Evolutionary conservation across 2,888 invertebrate genomes (phyloP).

Genomic region (Podotricha telesiphe): DNA sequence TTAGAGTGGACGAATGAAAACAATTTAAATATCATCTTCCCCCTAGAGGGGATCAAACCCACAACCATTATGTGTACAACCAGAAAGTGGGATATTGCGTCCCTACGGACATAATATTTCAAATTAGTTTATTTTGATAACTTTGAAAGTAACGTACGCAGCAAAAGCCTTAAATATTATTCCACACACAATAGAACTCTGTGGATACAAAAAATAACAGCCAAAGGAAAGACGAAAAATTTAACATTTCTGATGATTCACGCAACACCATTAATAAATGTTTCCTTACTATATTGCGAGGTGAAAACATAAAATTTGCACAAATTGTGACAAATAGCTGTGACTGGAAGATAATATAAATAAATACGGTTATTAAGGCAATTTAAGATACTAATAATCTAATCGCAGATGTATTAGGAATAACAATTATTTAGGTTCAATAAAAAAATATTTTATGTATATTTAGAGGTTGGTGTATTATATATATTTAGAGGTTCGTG

Average conservation of each 20-base stretch:
- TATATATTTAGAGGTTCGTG: no score
- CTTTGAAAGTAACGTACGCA: background rate
- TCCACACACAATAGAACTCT: background rate
- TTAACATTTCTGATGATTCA: slow-evolving; percentile 27
- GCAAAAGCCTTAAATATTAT: background rate
- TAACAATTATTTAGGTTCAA: background rate
- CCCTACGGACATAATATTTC: background rate
- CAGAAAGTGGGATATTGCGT: background rate
- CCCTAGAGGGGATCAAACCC: no score
- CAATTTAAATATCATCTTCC: no score
- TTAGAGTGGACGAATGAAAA: no score
- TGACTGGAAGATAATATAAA: slow-evolving; percentile 47
- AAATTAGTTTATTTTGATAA: background rate
- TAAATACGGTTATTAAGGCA: slow-evolving; percentile 37
- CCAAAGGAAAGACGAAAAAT: slow-evolving; percentile 44
- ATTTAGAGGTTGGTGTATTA: no score
- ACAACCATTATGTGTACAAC: background rate
- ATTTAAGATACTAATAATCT: background rate
- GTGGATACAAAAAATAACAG: slow-evolving; percentile 6
- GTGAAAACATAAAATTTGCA: slow-evolving; percentile 56
- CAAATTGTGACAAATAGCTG: slow-evolving; percentile 68
- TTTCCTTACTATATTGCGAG: slow-evolving; percentile 57
- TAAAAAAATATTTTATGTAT: no score
- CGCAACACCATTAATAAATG: slow-evolving; percentile 61
- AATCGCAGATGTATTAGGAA: background rate